A percentile compares a stretch with the other conserved stretches of the same genome.
Evolutionary conservation across 2,888 invertebrate species (phyloP).

Genomic region (Dasypogon diadema): DNA sequence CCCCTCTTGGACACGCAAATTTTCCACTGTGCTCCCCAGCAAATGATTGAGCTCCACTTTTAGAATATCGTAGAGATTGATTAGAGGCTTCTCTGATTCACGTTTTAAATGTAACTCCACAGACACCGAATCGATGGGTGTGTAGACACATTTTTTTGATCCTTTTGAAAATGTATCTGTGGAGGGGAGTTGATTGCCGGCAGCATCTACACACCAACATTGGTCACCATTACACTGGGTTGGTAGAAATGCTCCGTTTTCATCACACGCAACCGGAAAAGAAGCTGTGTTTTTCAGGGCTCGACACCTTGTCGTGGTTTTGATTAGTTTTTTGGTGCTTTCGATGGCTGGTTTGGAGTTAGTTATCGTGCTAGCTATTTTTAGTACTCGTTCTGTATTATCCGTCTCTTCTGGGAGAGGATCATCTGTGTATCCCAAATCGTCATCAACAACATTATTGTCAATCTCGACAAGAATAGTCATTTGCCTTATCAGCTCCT

Average conservation of each 20-base stretch:
- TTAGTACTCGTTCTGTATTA: conserved; percentile 63
- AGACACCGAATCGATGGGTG: conserved; percentile 81
- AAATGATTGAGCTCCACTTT: conserved; percentile 65
- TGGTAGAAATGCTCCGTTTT: conserved; percentile 78
- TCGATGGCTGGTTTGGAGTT: conserved; percentile 64
- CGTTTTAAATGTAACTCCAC: conserved; percentile 80
- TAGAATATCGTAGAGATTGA: conserved; percentile 70
- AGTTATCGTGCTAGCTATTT: conserved; percentile 63
- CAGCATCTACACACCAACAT: conserved; percentile 91
- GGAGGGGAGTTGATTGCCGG: conserved; percentile 77
- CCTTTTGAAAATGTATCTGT: conserved; percentile 73
- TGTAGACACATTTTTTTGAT: conserved; percentile 73
- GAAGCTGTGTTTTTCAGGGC: conserved; percentile 67
- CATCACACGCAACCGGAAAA: conserved; percentile 74
- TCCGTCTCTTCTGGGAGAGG: conserved; percentile 64
- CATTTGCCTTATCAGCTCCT: conserved; percentile 79
- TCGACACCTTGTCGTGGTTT: conserved; percentile 68
- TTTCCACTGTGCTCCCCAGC: conserved; percentile 70
- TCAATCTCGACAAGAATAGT: conserved; percentile 71
- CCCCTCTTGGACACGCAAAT: conserved; percentile 71
- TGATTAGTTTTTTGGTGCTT: conserved; percentile 61
- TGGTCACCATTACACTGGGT: conserved; percentile 78
- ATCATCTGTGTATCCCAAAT: conserved; percentile 51
- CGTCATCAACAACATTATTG: conserved; percentile 58
- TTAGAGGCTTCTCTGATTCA: conserved; percentile 70